Base-by-base conservation (phyloP, 2,113 vertebrate genomes). In the Archocentrus centrarchus region DNA sequence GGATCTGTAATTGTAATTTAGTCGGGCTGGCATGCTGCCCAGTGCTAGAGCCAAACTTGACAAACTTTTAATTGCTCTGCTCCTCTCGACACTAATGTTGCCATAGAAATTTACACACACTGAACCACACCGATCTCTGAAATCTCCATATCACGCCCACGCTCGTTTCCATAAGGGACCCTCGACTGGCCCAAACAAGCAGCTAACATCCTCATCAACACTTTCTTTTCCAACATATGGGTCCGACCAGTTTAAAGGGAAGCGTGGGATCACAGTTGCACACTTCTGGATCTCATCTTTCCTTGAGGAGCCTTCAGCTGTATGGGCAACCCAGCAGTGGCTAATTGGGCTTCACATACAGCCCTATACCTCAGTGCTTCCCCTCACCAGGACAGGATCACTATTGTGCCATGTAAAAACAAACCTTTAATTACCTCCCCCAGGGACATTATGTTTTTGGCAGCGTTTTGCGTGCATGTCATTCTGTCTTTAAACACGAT, bases 41-140 rank as follows among this genome's bases (percentile, higher is more conserved):
- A n/a, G 15, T 32, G 61, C 20, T 59, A 15, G 14, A 80, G 57
- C 78, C 60, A 2, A 88, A 86, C 75, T 83, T 50, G 32, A 35
- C 81, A 88, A 93, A 91, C 89, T 93, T 93, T 90, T 89, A 91
- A 93, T 93, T 93, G 89, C 88, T 86, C 73, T 17, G 37, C 84
- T 85, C 39, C 59, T 80, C 60, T 76, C 80, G 64, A 62, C 68
- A 37, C 62, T 58, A 47, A 39, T 14, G 89, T 94, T 91, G 57
- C 86, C 75, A 82, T 86, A 83, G 86, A 84, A 81, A 93, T 60
- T 13, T 60, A 37, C 59, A 59, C 59, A 63, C 17, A 59, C 22
- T 62, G 41, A 47, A 73, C 70, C 60, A 47, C n/a, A 44, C 61
- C 44, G 55, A 55, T 24, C 63, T 27, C 79, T 4, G 1, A 73